Conservation (phyloP, 2,888 invertebrate genomes). For the Stegophylla sp. region DNA sequence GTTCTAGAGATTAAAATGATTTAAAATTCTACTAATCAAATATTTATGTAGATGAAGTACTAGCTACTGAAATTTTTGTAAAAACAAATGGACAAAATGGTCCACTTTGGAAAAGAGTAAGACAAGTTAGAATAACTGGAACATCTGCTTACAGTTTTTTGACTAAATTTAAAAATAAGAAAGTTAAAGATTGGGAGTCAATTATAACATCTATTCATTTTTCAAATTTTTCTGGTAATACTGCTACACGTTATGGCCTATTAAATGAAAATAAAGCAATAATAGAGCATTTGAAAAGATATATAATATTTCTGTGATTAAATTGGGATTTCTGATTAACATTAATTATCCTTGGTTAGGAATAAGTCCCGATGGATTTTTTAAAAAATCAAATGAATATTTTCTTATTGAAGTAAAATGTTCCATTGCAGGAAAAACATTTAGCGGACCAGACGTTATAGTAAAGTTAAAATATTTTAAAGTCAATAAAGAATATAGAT, state of each 20-base stretch:
- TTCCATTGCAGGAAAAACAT: background rate
- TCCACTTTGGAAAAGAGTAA: background rate
- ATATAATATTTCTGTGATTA: background rate
- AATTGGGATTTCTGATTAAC: conserved; percentile 26
- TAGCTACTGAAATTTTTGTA: conserved; percentile 1
- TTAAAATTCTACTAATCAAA: background rate
- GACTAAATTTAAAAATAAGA: background rate
- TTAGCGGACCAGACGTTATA: background rate
- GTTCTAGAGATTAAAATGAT: background rate
- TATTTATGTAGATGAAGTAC: background rate
- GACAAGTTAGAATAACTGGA: conserved; percentile 10
- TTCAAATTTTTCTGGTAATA: conserved; percentile 3
- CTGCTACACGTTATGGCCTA: conserved; percentile 1
- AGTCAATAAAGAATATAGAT: background rate
- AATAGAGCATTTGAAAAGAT: background rate
- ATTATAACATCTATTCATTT: background rate
- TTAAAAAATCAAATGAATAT: conserved; percentile 6
- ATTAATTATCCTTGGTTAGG: conserved; percentile 23
- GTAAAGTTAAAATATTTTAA: background rate
- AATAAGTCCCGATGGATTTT: conserved; percentile 31
- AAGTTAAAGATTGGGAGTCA: background rate
- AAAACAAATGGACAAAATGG: conserved; percentile 1
- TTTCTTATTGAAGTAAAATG: conserved; percentile 23
- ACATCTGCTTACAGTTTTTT: conserved; percentile 1
- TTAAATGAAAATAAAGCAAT: conserved; percentile 7